These are phyloP conservation scores for Bugula neritina DNA, from an alignment of 2,888 invertebrate species.

Conservation along the genomic window DNA sequence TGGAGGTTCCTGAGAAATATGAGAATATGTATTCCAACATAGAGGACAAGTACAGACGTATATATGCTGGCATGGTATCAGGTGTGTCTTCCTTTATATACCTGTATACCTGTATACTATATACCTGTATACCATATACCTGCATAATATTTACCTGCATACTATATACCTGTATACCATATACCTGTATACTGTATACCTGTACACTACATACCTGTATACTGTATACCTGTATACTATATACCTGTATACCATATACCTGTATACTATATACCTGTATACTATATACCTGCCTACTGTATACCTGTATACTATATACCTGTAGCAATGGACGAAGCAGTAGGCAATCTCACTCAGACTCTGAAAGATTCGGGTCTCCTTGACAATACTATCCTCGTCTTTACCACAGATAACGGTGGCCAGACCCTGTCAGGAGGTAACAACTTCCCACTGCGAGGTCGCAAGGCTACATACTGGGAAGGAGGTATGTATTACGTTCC, in stretches of 20 bases:
- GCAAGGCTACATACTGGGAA: conserved; percentile 77
- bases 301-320: not conserved
- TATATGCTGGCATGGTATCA: conserved; percentile 62
- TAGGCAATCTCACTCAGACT: conserved; percentile 33
- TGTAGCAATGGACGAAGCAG: conserved; percentile 35
- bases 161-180: too few species aligned
- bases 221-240: too few species aligned
- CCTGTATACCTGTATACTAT: too few species aligned
- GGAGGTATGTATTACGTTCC: too few species aligned
- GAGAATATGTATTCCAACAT: conserved; percentile 21
- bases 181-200: too few species aligned
- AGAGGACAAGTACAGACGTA: conserved; percentile 20
- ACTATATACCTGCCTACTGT: too few species aligned
- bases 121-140: too few species aligned
- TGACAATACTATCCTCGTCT: conserved; percentile 26
- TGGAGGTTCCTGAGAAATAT: conserved; percentile 55
- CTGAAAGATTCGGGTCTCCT: conserved; percentile 31
- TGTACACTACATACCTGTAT: too few species aligned
- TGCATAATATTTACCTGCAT: too few species aligned
- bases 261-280: too few species aligned
- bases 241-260: too few species aligned
- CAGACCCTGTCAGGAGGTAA: conserved; percentile 42
- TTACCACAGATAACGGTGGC: conserved; percentile 38
- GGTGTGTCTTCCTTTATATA: not conserved
- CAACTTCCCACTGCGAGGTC: conserved; percentile 47